Conservation (phyloP, 92 coral and sea anemone genomes). For the Phenganax subtilis region DNA sequence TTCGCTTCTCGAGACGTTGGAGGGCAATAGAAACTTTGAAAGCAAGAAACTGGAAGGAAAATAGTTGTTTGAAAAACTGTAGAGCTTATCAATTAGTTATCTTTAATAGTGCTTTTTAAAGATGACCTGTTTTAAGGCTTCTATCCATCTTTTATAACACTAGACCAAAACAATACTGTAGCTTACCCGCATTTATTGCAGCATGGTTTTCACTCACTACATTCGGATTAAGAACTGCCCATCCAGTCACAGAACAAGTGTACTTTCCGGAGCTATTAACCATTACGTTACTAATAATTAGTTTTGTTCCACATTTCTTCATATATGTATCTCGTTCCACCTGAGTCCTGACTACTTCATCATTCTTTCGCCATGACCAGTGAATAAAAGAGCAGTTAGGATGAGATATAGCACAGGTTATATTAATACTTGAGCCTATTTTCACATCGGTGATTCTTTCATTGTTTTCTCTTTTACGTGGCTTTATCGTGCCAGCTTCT, state of each 20-base stretch:
- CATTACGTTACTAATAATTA: not conserved
- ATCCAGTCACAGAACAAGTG: not conserved
- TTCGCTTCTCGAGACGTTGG: not conserved
- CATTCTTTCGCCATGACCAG: constrained; percentile 3
- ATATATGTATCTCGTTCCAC: not conserved
- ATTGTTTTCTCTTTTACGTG: not conserved
- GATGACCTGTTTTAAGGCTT: not conserved
- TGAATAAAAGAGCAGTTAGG: not conserved
- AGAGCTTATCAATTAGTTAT: not conserved
- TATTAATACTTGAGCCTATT: constrained; percentile 5
- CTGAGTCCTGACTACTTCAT: not conserved
- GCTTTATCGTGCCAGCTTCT: not conserved
- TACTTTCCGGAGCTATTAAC: not conserved
- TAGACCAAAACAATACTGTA: not conserved
- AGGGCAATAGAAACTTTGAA: constrained; percentile 25
- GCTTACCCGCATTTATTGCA: not conserved
- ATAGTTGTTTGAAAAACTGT: not conserved
- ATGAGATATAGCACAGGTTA: not conserved
- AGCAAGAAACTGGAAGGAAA: constrained; percentile 14
- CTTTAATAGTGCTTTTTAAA: not conserved
- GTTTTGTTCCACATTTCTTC: not conserved
- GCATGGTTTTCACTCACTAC: not conserved
- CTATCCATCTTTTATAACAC: not conserved
- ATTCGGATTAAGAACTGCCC: no score
- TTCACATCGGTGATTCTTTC: not conserved